These are phyloP conservation scores for Poicephalus gulielmi DNA, from an alignment of 2,113 vertebrate genomes.

Conservation along the genomic window DNA sequence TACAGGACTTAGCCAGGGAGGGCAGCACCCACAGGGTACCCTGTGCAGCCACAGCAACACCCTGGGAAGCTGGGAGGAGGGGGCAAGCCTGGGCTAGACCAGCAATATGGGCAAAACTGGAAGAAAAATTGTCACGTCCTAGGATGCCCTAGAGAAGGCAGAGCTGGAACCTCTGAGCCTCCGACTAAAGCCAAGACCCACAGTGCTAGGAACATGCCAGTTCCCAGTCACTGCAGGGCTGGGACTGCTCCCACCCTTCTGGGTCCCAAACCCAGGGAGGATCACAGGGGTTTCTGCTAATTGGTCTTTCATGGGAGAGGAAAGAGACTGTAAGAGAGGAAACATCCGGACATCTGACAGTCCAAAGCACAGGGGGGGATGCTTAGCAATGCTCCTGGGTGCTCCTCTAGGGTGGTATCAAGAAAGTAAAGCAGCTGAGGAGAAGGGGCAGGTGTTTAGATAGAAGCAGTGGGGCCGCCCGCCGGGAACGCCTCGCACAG, in stretches of 20 bases:
- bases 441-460: background rate
- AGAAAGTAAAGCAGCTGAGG: conserved; percentile 24
- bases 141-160: background rate
- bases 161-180: background rate
- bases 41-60: background rate
- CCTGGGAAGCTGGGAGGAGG: background rate
- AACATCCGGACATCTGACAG: background rate
- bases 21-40: background rate
- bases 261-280: background rate
- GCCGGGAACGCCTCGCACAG: background rate
- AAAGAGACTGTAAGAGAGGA: background rate
- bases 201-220: background rate
- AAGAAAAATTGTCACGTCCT: background rate
- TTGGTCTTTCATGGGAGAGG: background rate
- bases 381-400: background rate
- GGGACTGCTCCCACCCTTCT: background rate
- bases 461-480: background rate
- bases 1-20: background rate
- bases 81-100: background rate
- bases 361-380: background rate
- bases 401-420: background rate
- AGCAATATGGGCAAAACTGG: background rate
- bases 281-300: background rate
- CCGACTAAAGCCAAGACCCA: background rate
- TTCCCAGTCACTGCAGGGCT: background rate